Percentiles rank a stretch among this genome's conserved stretches.
Evolutionary conservation across 2,797 vertebrate genomes (phyloP).

Genomic region (Protosalanx chinensis): DNA sequence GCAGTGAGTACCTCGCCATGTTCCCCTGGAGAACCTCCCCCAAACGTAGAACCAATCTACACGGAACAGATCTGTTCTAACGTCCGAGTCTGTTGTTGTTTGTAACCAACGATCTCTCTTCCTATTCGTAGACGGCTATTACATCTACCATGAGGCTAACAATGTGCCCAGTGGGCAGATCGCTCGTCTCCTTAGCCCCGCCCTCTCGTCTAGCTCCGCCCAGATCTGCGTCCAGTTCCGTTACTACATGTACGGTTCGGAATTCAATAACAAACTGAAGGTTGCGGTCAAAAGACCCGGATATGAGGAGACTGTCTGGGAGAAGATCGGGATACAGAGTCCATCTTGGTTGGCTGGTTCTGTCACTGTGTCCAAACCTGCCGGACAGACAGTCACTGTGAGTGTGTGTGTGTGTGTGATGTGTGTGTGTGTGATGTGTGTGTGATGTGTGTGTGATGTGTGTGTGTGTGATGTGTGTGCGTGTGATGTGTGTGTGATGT

Average conservation of each 20-base stretch:
- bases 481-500: not conserved
- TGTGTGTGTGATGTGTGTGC: not conserved
- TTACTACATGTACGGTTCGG: slow-evolving; percentile 76
- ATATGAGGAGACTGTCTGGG: slow-evolving; percentile 60
- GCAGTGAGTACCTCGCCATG: slow-evolving; percentile 61
- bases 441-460: not conserved
- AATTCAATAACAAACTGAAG: slow-evolving; percentile 42
- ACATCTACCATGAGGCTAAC: slow-evolving; percentile 76
- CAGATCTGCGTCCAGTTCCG: slow-evolving; percentile 74
- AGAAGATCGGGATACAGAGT: slow-evolving; percentile 68
- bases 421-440: not conserved
- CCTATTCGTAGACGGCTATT: slow-evolving; percentile 66
- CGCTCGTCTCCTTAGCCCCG: slow-evolving; percentile 66
- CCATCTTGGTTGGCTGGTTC: slow-evolving; percentile 67
- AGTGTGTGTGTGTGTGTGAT: slow-evolving; percentile 40
- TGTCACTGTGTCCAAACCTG: slow-evolving; percentile 61
- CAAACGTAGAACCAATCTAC: not conserved
- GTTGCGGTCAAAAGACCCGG: slow-evolving; percentile 56
- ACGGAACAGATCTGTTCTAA: no score
- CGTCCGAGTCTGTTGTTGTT: no score
- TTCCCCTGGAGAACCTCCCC: not conserved
- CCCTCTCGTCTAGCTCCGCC: slow-evolving; percentile 47
- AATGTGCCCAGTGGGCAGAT: slow-evolving; percentile 58
- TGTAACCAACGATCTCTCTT: slow-evolving; percentile 10
- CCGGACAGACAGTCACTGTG: slow-evolving; percentile 62